Base-by-base conservation (phyloP, 1,140 invertebrate genomes). In the Drosophila takahashii region DNA sequence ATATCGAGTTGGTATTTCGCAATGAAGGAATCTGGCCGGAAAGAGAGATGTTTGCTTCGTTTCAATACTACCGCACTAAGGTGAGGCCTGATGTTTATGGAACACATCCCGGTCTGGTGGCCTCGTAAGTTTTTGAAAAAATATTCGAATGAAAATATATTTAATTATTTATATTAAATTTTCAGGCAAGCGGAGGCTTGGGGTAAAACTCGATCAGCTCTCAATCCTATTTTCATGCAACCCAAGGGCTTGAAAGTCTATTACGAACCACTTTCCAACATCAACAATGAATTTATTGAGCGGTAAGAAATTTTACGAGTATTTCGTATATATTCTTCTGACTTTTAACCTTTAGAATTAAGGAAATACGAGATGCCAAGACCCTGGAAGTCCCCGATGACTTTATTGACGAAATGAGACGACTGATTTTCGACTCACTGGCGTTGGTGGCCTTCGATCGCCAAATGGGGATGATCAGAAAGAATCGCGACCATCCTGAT, bases 381-480 rank as follows among this genome's bases (percentile, higher is more conserved):
- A 94, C 74, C 0, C n/a, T 93, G 60, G 94, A 94, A 87, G 90
- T 96, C 26, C 93, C 94, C 0, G 83, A 77, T 0, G 92, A 94
- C 62, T 95, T 95, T 76, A 92, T 94, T 39, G 93, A 94, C 48
- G 94, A 95, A 77, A 92, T 96, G 53, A 95, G 94, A 78, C 94
- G 95, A 79, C 95, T 95, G 94, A 92, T 95, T 2, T 80, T 96
- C 15, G 96, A 96, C 84, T 95, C 95, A 0, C 95, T 96, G 4
- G 94, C 93, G 0, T 89, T 94, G 6, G 93, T 97, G 1, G 95
- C 95, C 2, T 91, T 96, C 36, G 95, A 96, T 36, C 93, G 93
- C 10, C 93, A 95, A 10, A 90, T 97, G 11, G 95, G 79, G 84
- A 95, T 51, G 9, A 27, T 75, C 3, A 29, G 59, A 0, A 16